Base-by-base conservation (phyloP, 2,113 vertebrate genomes). In the Trichechus manatus region DNA sequence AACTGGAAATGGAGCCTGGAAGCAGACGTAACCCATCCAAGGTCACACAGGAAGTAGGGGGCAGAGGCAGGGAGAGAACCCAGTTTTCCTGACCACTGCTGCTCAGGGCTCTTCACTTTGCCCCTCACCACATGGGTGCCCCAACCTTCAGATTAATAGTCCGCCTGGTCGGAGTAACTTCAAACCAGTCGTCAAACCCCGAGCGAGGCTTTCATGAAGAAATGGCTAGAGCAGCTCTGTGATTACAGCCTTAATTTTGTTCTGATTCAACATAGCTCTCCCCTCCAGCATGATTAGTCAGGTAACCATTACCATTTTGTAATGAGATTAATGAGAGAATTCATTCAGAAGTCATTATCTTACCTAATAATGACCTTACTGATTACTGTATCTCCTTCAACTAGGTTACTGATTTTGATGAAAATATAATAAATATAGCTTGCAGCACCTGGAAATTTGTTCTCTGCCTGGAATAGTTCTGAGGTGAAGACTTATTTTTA, bases 291-390 rank as follows among this genome's bases (percentile, higher is more conserved):
- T 98, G 98, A 99, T 98, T 99, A 98, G 98, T 97, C 96, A 98
- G 98, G 98, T 97, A 97, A 97, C 97, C 96, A 98, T 98, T 98
- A 97, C 98, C 97, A 98, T 98, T 98, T 98, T 96, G 97, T 98
- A 99, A 99, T 98, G 98, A 98, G 98, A 98, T 98, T 98, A 99
- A 98, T 98, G 98, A 98, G 98, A 97, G 96, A 98, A 97, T 98
- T 98, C 98, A 98, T 99, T 99, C 98, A 98, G 98, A 98, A 98
- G 98, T 98, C 98, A 98, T 98, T 98, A 98, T 98, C 98, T 98
- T 98, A 95, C 98, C 98, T 98, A 98, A 98, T 98, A 98, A 98
- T 98, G 98, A 98, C 98, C 98, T 98, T 98, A 98, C 98, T 98
- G 98, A 98, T 98, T 98, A 98, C 98, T 98, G 98, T 98, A 98